Base-by-base conservation (phyloP, 2,113 vertebrate species). In the Podarcis cretensis region DNA sequence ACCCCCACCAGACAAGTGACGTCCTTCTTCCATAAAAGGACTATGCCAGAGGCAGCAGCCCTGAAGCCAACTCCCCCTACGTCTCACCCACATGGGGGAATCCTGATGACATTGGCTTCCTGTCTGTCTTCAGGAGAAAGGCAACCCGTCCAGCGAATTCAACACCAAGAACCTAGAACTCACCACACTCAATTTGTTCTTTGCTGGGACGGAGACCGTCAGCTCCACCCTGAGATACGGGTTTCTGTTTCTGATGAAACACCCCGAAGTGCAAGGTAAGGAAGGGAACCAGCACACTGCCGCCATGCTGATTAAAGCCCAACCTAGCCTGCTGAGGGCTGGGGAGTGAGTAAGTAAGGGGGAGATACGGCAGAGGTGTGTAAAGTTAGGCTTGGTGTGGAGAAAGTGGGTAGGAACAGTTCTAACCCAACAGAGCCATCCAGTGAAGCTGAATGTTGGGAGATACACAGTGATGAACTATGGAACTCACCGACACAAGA, bases 161-260 rank as follows among this genome's bases (percentile, higher is more conserved):
- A 95, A 91, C 48, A 63, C 91, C 68, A 94, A 84, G 89, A 96
- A 96, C 71, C 83, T 96, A 89, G 93, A 96, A 13, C 84, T 95
- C 57, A 96, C 95, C 68, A 94, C 95, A 1, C 93, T 96, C 54
- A 96, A 96, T 63, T 85, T 96, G 65, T 96, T 96, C 86, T 95
- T 96, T 20, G 96, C 95, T 6, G 96, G 96, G 37, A 96, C 96
- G 0, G 95, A 96, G 59, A 95, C 96, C 0, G 95, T 95, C 89
- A 96, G 95, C 84, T 95, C 96, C 1, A 96, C 95, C 0, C 86
- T 96, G 3, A 91, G 95, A 59, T 96, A 93, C 0, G 96, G 96
- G 10, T 43, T 96, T 23, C 75, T 96, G 80, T 68, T 96, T 18
- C 23, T 96, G 35, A 76, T 96, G 91, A 96, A 96, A 65, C 30